A percentile compares a stretch with the other conserved stretches of the same genome.
Conservation (phyloP, 2,888 invertebrate species). For the Chalcosyrphus nemorum region DNA sequence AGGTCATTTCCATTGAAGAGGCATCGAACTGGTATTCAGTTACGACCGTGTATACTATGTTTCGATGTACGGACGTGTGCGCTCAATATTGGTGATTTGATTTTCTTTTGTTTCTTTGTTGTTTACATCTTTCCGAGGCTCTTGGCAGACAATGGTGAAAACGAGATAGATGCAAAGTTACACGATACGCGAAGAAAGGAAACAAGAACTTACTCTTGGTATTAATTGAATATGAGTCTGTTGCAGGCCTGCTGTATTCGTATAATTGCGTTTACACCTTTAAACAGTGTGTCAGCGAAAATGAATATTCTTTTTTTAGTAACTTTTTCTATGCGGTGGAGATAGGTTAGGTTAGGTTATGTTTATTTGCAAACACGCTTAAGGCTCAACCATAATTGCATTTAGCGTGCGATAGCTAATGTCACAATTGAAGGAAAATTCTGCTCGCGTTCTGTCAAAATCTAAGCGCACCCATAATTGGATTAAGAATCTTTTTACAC, state of each 20-base stretch:
- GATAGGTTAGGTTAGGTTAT: no score
- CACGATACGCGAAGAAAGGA: background rate
- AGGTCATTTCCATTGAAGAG: slow-evolving; percentile 15
- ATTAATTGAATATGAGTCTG: background rate
- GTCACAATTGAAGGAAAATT: no score
- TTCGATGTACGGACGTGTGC: background rate
- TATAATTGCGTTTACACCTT: background rate
- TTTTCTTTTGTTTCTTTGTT: background rate
- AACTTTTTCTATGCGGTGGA: no score
- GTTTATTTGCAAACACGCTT: no score
- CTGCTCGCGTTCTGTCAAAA: no score
- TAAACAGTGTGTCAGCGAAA: background rate
- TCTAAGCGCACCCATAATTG: no score
- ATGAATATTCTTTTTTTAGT: no score
- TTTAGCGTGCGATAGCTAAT: no score
- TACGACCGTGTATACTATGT: background rate
- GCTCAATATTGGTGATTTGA: background rate
- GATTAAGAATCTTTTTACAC: no score
- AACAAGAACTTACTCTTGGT: background rate
- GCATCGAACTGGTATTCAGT: slow-evolving; percentile 6
- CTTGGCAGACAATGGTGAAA: background rate
- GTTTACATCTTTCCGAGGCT: background rate
- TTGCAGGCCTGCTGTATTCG: background rate
- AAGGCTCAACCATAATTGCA: no score
- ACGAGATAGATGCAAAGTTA: background rate